Percentiles rank a stretch among this genome's conserved stretches.
phyloP scores from a whole-genome alignment of 2,797 vertebrate genomes.

The Myripristis jacobus region DNA sequence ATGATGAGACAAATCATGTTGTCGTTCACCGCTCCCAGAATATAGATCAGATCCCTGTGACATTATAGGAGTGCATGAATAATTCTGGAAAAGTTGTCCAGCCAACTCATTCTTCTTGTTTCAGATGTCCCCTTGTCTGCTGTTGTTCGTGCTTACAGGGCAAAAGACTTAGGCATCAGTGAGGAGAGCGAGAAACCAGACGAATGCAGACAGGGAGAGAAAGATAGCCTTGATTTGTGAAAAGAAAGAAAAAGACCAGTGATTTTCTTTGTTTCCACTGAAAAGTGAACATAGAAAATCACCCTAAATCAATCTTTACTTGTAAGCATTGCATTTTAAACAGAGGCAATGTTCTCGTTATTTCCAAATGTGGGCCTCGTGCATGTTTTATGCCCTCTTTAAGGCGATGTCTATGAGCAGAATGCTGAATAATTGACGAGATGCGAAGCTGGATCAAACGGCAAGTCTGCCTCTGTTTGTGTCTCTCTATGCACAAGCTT shows the following conservation, averaged over 20 bases:
- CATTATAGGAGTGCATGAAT: not conserved
- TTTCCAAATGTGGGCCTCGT: slow-evolving; percentile 77
- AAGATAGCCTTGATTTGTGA: not conserved
- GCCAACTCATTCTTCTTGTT: not conserved
- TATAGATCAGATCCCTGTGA: not conserved
- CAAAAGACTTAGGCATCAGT: not conserved
- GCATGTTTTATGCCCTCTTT: slow-evolving; percentile 80
- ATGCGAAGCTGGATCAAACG: slow-evolving; percentile 80
- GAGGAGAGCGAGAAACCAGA: not conserved
- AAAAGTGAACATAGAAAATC: slow-evolving; percentile 42
- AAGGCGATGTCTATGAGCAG: slow-evolving; percentile 79
- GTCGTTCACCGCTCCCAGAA: not conserved
- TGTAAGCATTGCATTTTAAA: slow-evolving; percentile 71
- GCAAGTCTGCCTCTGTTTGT: slow-evolving; percentile 75
- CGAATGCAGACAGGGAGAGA: not conserved
- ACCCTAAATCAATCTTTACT: slow-evolving; percentile 73
- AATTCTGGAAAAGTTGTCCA: not conserved
- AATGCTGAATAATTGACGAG: slow-evolving; percentile 84
- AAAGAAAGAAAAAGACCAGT: slow-evolving; percentile 12
- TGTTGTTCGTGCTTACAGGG: not conserved
- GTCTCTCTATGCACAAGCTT: slow-evolving; percentile 63
- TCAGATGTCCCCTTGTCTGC: not conserved
- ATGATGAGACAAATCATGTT: not conserved
- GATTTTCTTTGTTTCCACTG: slow-evolving; percentile 46
- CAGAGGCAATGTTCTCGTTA: slow-evolving; percentile 72